Base-by-base conservation (phyloP, 2,113 vertebrate species). In the Numida meleagris region DNA sequence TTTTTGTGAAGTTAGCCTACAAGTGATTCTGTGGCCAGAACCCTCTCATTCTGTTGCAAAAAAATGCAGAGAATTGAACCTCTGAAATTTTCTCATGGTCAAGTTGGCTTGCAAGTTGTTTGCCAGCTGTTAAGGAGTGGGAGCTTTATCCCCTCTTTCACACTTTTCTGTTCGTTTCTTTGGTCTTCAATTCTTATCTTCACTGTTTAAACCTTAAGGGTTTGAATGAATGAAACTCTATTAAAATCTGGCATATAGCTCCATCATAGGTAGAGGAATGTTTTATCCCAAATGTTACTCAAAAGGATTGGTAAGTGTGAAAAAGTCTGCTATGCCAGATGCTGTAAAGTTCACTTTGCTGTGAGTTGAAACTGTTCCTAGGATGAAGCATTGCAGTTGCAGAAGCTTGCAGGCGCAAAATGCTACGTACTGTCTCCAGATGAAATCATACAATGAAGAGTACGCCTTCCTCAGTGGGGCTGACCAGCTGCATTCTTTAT, bases 1-100 rank as follows among this genome's bases (percentile, higher is more conserved):
- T 72, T 57, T 21, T 48, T 83, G 20, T 16, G 50, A 66, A 86
- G 59, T 43, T 62, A 71, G 29, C n/a, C 31, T 46, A 43, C 57
- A 90, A 79, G 59, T 53, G 9, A 45, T 57, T 82, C n/a, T 81
- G 21, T 75, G 70, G 38, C 34, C 50, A 82, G 40, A 46, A 38
- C 14, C 4, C 8, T 53, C n/a, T 24, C 21, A 15, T 1, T 34
- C 31, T 42, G 7, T 76, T 9, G 20, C 36, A 53, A 51, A 66
- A 46, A 78, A 71, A 16, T 2, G 12, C 0, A 0, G 18, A 68
- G 24, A 62, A 15, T 12, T 65, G 38, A 90, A 55, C 23, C 14
- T 63, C 58, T 79, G 53, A 76, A 76, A 9, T 15, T 88, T 73
- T 85, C 15, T 91, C 2, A 14, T 68, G 13, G 24, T 61, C 13